Base-by-base conservation (phyloP, 2,888 invertebrate genomes). In the Athalia cordata region DNA sequence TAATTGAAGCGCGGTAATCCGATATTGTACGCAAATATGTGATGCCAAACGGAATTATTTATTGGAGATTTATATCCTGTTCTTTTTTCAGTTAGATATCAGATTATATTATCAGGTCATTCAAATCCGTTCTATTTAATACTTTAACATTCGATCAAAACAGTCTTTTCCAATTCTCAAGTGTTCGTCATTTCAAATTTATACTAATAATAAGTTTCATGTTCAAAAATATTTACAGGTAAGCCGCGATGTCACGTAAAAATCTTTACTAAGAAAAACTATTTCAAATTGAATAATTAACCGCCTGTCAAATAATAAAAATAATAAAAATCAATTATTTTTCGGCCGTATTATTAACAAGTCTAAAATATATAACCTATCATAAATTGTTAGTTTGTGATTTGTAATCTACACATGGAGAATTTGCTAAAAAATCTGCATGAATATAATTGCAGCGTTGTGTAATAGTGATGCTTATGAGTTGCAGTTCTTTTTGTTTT, bases 111-210 rank as follows among this genome's bases (percentile, higher is more conserved):
- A 13, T 62, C 29, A 15, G 62, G 62, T 2, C 62, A n/a, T 8
- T 62, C 55, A 8, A 55, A 72, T 72, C 57, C 4, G 57, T 59
- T 59, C 57, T 59, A 72, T 72, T 29, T 72, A 72, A 59, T 72
- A 72, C 59, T 72, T 72, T 59, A 59, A 72, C 72, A 59, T 59
- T 72, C 52, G 72, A 72, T 72, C n/a, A 59, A n/a, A 72, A 72
- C 72, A 72, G 72, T 72, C 59, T 72, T 59, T 45, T 57, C 9
- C n/a, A 61, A 61, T 3, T 47, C 47, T 68, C 52, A 68, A 66
- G 11, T 52, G 50, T n/a, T 68, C 13, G 47, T 29, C 5, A 43
- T 15, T n/a, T 68, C 5, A 45, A 68, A 52, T 9, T 47, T 52
- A 29, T 29, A 2, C 3, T 64, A 29, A 11, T n/a, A 5, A 13